Percentiles rank a stretch among this genome's conserved stretches.
These are phyloP conservation scores for Equus przewalskii DNA, from an alignment of 2,113 vertebrate species.

Conservation along the genomic window DNA sequence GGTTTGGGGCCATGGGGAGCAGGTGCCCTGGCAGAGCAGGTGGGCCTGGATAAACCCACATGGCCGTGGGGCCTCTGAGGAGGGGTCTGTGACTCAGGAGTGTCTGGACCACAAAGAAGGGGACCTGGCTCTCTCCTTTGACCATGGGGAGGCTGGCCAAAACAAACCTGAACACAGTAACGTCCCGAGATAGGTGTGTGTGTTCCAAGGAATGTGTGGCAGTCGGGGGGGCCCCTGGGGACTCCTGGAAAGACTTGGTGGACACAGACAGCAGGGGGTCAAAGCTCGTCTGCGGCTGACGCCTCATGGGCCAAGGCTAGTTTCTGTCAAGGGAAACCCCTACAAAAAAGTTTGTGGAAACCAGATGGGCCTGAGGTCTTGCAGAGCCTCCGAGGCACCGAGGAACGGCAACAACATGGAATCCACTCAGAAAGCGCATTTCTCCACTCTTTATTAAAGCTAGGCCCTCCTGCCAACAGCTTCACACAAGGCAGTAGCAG, in stretches of 20 bases:
- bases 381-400: neutral
- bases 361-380: neutral
- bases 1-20: neutral
- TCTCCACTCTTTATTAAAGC: slow-evolving; percentile 83
- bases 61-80: neutral
- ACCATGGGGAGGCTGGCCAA: neutral
- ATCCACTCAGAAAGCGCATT: slow-evolving; percentile 33
- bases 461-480: slow-evolving; percentile 40
- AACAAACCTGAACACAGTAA: neutral
- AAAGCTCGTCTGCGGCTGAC: neutral
- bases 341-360: neutral
- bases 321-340: neutral
- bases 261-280: neutral
- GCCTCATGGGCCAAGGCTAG: neutral
- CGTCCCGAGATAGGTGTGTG: neutral
- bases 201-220: neutral
- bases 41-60: neutral
- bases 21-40: neutral
- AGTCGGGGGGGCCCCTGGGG: neutral
- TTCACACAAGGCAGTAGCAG: neutral
- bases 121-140: neutral
- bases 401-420: neutral
- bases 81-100: neutral
- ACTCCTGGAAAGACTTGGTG: neutral
- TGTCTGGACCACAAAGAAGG: neutral